Percentiles rank a stretch among this genome's conserved stretches.
These are phyloP conservation scores for Tetranychus cinnabarinus DNA, from an alignment of 1,140 invertebrate species.

Conservation along the genomic window DNA sequence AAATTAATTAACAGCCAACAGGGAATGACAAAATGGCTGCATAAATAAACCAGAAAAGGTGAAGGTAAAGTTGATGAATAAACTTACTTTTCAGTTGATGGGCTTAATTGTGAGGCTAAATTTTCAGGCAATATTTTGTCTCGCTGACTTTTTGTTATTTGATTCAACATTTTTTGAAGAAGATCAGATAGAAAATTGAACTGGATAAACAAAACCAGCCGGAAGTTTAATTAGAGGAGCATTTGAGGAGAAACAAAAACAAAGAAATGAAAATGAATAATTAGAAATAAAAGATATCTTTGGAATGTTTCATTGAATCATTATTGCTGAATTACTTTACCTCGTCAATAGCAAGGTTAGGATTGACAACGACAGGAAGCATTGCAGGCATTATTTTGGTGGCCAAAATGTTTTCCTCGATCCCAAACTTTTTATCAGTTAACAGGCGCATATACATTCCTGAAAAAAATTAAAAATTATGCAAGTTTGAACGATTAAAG, in stretches of 20 bases:
- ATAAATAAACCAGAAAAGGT: too few relatives aligned
- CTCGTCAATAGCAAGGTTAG: conserved; percentile 64
- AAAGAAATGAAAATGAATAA: background rate
- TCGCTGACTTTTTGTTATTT: conserved; percentile 15
- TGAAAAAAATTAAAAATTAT: conserved; percentile 18
- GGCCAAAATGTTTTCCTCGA: conserved; percentile 73
- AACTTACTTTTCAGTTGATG: background rate
- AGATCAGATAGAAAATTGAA: conserved; percentile 15
- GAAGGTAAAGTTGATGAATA: too few relatives aligned
- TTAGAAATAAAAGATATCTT: background rate
- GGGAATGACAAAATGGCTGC: too few relatives aligned
- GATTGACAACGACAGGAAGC: conserved; percentile 74
- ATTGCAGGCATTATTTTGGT: conserved; percentile 76
- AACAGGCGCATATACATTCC: conserved; percentile 64
- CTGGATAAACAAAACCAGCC: conserved; percentile 2
- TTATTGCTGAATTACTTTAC: conserved; percentile 10
- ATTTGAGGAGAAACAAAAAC: background rate
- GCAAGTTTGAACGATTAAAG: too few relatives aligned
- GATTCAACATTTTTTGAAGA: conserved; percentile 15
- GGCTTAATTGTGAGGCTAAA: background rate
- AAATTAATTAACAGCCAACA: too few relatives aligned
- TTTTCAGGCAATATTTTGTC: conserved; percentile 5
- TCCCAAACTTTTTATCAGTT: conserved; percentile 59
- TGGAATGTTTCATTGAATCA: too few relatives aligned
- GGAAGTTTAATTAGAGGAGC: background rate